Evolutionary conservation across 1,140 invertebrate species (phyloP).

Genomic region (Plutomurus gul): DNA sequence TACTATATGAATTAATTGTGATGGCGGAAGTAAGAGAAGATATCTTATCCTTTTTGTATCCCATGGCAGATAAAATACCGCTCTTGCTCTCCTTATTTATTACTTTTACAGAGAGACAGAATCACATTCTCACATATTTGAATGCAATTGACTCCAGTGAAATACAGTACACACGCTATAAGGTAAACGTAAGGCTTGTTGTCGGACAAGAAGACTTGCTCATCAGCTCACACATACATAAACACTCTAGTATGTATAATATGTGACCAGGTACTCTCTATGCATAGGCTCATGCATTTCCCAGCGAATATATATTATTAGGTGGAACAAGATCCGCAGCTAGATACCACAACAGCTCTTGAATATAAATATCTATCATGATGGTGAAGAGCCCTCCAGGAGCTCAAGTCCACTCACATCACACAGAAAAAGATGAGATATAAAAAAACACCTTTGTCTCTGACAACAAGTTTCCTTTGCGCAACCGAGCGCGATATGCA

Average conservation of each 20-base stretch:
- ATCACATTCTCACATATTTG: neutral
- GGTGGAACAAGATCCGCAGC: neutral
- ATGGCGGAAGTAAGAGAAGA: conserved; percentile 4
- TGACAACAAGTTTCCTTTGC: conserved; percentile 18
- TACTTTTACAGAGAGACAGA: neutral
- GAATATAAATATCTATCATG: neutral
- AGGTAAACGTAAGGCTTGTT: too few species aligned
- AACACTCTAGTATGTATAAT: too few species aligned
- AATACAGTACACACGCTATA: too few species aligned
- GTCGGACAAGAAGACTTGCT: too few species aligned
- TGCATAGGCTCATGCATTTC: too few species aligned
- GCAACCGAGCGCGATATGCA: conserved; percentile 12
- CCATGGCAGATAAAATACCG: neutral
- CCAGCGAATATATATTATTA: too few species aligned
- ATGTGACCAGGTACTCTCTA: too few species aligned
- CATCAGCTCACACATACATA: too few species aligned
- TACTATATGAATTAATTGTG: neutral
- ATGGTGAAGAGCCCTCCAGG: neutral
- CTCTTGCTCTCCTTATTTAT: neutral
- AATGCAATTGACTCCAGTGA: neutral
- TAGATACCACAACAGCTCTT: neutral
- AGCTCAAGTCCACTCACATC: neutral
- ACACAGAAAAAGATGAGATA: neutral
- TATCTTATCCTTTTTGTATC: neutral
- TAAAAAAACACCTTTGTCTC: conserved; percentile 20